phyloP scores from a whole-genome alignment of 2,888 invertebrate genomes.

The Thera obeliscata region DNA sequence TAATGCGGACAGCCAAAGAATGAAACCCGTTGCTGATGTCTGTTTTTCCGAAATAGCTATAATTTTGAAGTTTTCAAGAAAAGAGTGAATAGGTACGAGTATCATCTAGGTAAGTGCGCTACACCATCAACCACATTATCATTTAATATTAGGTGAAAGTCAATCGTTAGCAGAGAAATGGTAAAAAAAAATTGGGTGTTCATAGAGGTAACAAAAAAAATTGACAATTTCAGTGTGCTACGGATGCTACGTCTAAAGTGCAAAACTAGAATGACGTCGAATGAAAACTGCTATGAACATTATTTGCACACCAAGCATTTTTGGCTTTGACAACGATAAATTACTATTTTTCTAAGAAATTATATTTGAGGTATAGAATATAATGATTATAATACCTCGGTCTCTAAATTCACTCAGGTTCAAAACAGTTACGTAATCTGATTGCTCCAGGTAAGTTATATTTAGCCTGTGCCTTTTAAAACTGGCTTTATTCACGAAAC shows the following conservation, averaged over 20 bases:
- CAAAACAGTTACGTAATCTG: conserved; percentile 33
- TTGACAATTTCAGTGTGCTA: conserved; percentile 1
- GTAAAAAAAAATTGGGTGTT: too few species aligned
- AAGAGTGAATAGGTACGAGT: too few species aligned
- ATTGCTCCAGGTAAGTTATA: conserved; percentile 35
- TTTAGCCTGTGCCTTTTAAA: neutral
- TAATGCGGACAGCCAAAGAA: too few species aligned
- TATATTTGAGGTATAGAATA: neutral
- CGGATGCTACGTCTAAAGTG: conserved; percentile 30
- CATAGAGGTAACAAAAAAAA: too few species aligned
- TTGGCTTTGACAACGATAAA: neutral
- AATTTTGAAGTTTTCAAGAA: too few species aligned
- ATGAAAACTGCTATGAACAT: conserved; percentile 44
- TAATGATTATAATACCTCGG: neutral
- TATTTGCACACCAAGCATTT: conserved; percentile 16
- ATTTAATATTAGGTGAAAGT: too few species aligned
- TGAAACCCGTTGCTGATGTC: too few species aligned
- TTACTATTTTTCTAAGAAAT: neutral
- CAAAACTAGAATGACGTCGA: conserved; percentile 35
- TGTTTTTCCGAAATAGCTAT: too few species aligned
- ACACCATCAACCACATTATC: too few species aligned
- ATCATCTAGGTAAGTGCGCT: too few species aligned
- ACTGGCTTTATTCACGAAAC: too few species aligned
- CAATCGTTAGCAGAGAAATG: too few species aligned
- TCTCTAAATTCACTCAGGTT: conserved; percentile 25